Evolutionary conservation across 2,888 invertebrate species (phyloP).

Genomic region (Hydraecia micacea): DNA sequence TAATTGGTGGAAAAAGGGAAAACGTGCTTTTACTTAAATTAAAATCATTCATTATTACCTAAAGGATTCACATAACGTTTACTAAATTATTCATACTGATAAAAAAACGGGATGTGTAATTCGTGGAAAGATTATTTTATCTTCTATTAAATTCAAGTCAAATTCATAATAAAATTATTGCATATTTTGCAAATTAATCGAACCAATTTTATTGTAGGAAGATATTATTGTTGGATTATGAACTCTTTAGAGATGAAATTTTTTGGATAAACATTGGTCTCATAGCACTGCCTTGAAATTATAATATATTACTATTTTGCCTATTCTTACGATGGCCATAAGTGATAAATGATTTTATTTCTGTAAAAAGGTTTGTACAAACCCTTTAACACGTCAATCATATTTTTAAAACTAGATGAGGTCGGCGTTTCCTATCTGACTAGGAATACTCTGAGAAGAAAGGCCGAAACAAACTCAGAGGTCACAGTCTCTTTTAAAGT

Average conservation of each 20-base stretch:
- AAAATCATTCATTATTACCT: not conserved
- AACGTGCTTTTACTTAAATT: constrained; percentile 28
- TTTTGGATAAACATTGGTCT: not conserved
- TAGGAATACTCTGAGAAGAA: too few relatives aligned
- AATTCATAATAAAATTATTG: not conserved
- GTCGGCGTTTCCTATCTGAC: too few relatives aligned
- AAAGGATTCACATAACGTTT: not conserved
- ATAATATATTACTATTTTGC: not conserved
- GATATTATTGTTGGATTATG: not conserved
- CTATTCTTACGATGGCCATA: too few relatives aligned
- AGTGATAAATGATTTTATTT: not conserved
- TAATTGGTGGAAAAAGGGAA: constrained; percentile 14
- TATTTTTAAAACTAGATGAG: too few relatives aligned
- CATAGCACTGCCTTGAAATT: not conserved
- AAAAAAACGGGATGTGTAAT: not conserved
- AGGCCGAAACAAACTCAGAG: too few relatives aligned
- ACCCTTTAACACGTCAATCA: too few relatives aligned
- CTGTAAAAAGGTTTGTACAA: too few relatives aligned
- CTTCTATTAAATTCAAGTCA: not conserved
- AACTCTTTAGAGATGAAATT: not conserved
- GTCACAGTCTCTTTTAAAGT: too few relatives aligned
- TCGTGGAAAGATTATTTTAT: not conserved
- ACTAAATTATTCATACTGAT: constrained; percentile 8
- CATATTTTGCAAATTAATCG: not conserved
- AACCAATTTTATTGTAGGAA: not conserved